Evolutionary conservation across 2,113 vertebrate species (phyloP).

Genomic region (Grus americana): DNA sequence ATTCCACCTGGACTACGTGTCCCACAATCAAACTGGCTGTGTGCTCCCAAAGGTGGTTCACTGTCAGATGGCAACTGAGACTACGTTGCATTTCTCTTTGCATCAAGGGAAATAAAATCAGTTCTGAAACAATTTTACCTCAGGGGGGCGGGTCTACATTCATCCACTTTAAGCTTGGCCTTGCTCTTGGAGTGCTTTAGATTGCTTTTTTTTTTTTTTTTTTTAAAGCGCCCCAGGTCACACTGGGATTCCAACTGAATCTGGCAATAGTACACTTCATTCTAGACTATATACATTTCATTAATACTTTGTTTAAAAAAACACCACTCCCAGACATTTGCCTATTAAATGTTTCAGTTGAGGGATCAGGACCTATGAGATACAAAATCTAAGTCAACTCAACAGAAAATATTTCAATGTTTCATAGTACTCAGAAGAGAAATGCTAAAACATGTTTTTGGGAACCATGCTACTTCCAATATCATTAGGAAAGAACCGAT

Average conservation of each 20-base stretch:
- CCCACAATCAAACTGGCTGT: neutral
- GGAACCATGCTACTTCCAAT: neutral
- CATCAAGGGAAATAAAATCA: neutral
- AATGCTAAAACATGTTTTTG: neutral
- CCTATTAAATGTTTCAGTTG: neutral
- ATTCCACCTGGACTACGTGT: constrained; percentile 38
- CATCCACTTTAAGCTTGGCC: neutral
- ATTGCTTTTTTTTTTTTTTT: neutral
- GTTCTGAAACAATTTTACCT: neutral
- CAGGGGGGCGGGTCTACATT: neutral
- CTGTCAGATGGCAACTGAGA: neutral
- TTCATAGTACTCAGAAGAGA: neutral
- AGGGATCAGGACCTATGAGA: neutral
- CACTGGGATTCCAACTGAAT: neutral
- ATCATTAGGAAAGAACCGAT: neutral
- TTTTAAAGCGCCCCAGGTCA: neutral
- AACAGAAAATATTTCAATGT: neutral
- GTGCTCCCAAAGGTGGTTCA: neutral
- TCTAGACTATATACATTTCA: neutral
- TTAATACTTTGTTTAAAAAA: neutral
- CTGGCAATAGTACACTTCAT: neutral
- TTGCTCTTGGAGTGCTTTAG: neutral
- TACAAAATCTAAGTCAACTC: neutral
- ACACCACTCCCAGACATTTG: neutral
- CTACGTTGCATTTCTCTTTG: neutral